A percentile compares a stretch with the other conserved stretches of the same genome.
phyloP scores from a whole-genome alignment of 2,113 vertebrate species.

The Pelobates fuscus region DNA sequence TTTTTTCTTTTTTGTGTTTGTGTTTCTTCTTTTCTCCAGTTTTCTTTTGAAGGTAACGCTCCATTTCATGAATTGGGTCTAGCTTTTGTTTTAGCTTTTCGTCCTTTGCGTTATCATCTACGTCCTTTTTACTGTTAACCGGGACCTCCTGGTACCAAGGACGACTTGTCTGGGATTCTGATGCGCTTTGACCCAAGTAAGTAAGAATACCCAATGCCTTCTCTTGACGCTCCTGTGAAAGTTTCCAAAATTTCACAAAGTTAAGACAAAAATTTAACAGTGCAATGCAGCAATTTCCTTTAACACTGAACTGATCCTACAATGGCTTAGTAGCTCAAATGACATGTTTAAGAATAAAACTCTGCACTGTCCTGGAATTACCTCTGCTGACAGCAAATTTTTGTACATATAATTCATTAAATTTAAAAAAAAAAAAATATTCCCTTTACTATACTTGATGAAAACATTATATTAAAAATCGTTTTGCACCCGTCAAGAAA shows the following conservation, averaged over 20 bases:
- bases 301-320: too few relatives aligned
- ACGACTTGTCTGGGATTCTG: conserved; percentile 73
- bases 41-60: conserved; percentile 67
- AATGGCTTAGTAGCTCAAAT: too few relatives aligned
- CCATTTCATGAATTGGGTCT: conserved; percentile 69
- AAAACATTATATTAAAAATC: too few relatives aligned
- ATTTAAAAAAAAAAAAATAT: too few relatives aligned
- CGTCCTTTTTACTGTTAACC: conserved; percentile 46
- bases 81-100: conserved; percentile 58
- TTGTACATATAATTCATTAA: too few relatives aligned
- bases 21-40: conserved; percentile 67
- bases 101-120: conserved; percentile 48
- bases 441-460: too few relatives aligned
- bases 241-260: not conserved
- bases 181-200: conserved; percentile 80
- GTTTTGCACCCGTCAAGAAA: too few relatives aligned
- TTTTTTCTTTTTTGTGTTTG: conserved; percentile 51
- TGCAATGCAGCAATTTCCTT: too few relatives aligned
- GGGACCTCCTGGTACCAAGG: conserved; percentile 84
- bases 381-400: too few relatives aligned
- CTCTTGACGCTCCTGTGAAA: conserved; percentile 78
- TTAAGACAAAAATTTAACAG: too few relatives aligned
- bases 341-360: too few relatives aligned
- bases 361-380: too few relatives aligned
- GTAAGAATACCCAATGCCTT: conserved; percentile 84